A percentile compares a stretch with the other conserved stretches of the same genome.
Evolutionary conservation across 2,888 invertebrate genomes (phyloP).

Genomic region (Zaprionus lineosus): DNA sequence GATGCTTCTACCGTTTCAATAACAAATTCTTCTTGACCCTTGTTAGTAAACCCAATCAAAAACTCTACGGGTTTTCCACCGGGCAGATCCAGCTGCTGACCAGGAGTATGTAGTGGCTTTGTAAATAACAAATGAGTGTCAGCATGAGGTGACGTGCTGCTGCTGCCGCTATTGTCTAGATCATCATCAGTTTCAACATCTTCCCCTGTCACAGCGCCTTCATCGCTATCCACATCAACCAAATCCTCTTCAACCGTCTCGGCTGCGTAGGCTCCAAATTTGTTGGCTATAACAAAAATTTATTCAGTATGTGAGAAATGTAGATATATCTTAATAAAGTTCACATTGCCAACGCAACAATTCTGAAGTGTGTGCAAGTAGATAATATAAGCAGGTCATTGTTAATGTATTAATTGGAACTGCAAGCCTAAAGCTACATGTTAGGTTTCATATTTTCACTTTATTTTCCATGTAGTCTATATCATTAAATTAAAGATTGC

Average conservation of each 20-base stretch:
- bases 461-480: too few relatives aligned
- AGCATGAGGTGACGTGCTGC: conserved; percentile 91
- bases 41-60: conserved; percentile 97
- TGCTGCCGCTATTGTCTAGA: conserved; percentile 81
- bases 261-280: conserved; percentile 83
- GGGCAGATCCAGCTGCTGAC: conserved; percentile 86
- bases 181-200: conserved; percentile 84
- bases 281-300: conserved; percentile 81
- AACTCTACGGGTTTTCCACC: conserved; percentile 97
- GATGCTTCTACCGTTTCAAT: conserved; percentile 98
- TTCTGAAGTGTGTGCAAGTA: too few relatives aligned
- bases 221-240: conserved; percentile 83
- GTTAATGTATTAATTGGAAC: too few relatives aligned
- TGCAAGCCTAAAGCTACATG: too few relatives aligned
- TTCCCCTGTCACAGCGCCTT: conserved; percentile 82
- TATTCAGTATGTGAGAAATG: conserved; percentile 23
- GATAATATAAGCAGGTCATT: too few relatives aligned
- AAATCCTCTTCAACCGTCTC: conserved; percentile 86
- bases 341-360: conserved; percentile 57
- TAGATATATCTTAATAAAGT: conserved; percentile 11
- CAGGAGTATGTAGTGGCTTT: conserved; percentile 87
- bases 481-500: too few relatives aligned
- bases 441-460: too few relatives aligned
- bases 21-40: conserved; percentile 94
- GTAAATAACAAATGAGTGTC: conserved; percentile 96